Evolutionary conservation across 2,888 invertebrate genomes (phyloP), one percentile per base, ranked within the genome.

Genomic region (Spisula subtruncata): DNA sequence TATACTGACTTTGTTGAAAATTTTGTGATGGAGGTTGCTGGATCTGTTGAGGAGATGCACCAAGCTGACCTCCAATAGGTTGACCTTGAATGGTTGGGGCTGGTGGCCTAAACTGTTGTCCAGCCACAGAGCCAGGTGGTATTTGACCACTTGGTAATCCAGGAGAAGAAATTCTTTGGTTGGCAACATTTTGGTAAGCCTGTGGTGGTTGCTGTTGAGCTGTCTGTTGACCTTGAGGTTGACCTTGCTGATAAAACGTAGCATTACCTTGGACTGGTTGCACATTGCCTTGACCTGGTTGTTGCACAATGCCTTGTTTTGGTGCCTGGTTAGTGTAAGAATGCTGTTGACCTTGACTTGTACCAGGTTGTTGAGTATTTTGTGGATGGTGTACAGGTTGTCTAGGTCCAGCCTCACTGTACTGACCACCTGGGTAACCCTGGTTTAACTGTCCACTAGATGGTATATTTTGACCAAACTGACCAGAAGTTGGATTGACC

Each of bases 341-440:
- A 8, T 60, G 60, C n/a, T 66, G 32, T 35, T 83, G 83, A 46
- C 84, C 75, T 71, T 84, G 84, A 75, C 46, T 66, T 46, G 41
- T 79, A 81, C 81, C 46, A 46, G 83, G 89, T 79, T 89, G 93
- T 75, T 90, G 89, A 35, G 75, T 41, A 56, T 81, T 85, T 12
- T 66, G 56, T 56, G 88, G 91, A 81, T 35, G 89, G 25, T 90
- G 86, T 25, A 32, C 84, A 75, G 54, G 80, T 84, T 83, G 86
- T 48, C 51, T 46, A 35, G 41, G 51, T 60, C 32, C 35, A 18
- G 18, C 46, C 29, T 86, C 86, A n/a, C 20, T 54, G 71, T 25
- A 79, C n/a, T 54, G 83, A 54, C 71, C 8, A 6, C 75, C 80
- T 83, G 14, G 32, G 79, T 71, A 46, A 41, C 35, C n/a, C 10